phyloP scores from a whole-genome alignment of 2,888 invertebrate species.

The Colostygia pectinataria region DNA sequence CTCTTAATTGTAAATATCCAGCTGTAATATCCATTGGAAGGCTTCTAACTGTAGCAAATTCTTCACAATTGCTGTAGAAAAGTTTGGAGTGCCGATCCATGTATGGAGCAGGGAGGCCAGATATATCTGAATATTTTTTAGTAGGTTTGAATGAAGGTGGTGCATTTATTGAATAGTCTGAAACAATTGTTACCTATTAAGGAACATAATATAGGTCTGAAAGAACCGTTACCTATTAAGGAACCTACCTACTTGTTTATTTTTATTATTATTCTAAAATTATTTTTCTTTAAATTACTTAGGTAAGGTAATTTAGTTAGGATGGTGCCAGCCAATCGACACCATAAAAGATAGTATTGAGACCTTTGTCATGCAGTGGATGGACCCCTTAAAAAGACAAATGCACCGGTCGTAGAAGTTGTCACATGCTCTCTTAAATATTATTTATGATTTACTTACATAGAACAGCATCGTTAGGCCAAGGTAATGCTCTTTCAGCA shows the following conservation, averaged over 20 bases:
- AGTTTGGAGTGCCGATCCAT: conserved; percentile 96
- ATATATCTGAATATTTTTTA: conserved; percentile 97
- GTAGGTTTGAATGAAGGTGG: conserved; percentile 95
- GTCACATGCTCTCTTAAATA: too few relatives aligned
- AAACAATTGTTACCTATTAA: conserved; percentile 32
- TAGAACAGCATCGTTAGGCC: conserved; percentile 89
- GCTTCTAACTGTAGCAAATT: conserved; percentile 92
- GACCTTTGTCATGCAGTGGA: too few relatives aligned
- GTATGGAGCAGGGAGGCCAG: conserved; percentile 93
- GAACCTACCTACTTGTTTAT: too few relatives aligned
- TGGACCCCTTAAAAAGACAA: too few relatives aligned
- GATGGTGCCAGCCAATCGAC: too few relatives aligned
- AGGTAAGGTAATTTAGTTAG: too few relatives aligned
- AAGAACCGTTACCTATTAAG: too few relatives aligned
- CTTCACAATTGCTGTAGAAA: conserved; percentile 92
- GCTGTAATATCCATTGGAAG: conserved; percentile 96
- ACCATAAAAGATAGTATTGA: too few relatives aligned
- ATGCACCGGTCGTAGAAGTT: too few relatives aligned
- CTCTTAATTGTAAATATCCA: conserved; percentile 93
- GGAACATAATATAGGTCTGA: too few relatives aligned
- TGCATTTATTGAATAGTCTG: conserved; percentile 94
- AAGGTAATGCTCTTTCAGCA: conserved; percentile 89
- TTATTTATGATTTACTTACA: conserved; percentile 81
- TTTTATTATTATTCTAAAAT: too few relatives aligned
- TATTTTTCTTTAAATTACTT: too few relatives aligned